Base-by-base conservation (phyloP, 1,140 invertebrate species). In the Drosophila parvula region DNA sequence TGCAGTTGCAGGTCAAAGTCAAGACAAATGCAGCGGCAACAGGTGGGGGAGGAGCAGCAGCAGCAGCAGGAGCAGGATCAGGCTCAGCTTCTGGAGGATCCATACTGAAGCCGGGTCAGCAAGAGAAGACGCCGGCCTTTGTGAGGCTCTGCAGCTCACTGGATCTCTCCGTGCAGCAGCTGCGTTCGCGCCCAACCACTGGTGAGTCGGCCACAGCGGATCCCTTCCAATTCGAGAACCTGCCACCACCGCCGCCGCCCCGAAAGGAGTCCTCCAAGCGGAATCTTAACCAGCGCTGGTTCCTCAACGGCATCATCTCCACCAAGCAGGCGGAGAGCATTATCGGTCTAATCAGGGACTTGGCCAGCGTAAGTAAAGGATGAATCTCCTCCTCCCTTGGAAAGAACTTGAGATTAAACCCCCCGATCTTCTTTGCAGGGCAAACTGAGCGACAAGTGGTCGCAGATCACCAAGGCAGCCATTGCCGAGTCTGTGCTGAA, bases 401-500 rank as follows among this genome's bases (percentile, higher is more conserved):
- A 27, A 3, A 9, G 10, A 32, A 16, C 22, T 44, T 44, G 6
- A 22, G 5, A n/a, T 11, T 11, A 10, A 28, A 60, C 5, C 11
- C n/a, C 11, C 18, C n/a, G n/a, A 32, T 27, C 4, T 2, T 79
- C 9, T 9, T 91, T 92, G n/a, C 82, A 98, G 97, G 97, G 97
- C 16, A 96, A 96, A 90, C 93, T 98, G 55, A 96, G 96, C 5
- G 95, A 96, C 36, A 94, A 94, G 9, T 99, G 98, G 98, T 95
- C 96, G 2, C 93, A 94, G 48, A 95, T 98, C 40, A 97, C 97
- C 0, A 98, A 98, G 92, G 95, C 95, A 44, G 96, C 97, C n/a
- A 96, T 99, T 36, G 97, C 98, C 1, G 96, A 98, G 81, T 97
- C 97, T 75, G 97, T 99, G 74, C 90, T 98, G 32, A 96, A 96